A percentile compares a stretch with the other conserved stretches of the same genome.
These are phyloP conservation scores for Melanchra persicariae DNA, from an alignment of 2,888 invertebrate species.

Conservation along the genomic window DNA sequence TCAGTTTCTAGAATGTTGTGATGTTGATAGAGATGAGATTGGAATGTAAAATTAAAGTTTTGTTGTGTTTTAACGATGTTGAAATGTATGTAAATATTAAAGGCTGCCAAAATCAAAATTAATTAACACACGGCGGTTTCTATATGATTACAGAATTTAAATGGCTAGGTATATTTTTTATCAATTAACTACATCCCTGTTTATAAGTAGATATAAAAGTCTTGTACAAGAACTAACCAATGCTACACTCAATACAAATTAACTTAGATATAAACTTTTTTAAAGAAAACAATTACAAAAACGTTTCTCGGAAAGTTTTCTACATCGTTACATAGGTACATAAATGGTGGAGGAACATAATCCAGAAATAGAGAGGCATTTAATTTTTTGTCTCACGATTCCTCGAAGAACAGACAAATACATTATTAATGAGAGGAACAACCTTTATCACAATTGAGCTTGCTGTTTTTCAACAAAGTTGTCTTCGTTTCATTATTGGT, in stretches of 20 bases:
- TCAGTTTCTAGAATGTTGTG: conserved; percentile 9
- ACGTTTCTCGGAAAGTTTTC: conserved; percentile 4
- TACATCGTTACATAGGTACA: conserved; percentile 17
- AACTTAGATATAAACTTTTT: neutral
- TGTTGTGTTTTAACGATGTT: too few relatives aligned
- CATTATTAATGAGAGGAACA: conserved; percentile 61
- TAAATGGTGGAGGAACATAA: conserved; percentile 8
- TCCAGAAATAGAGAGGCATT: conserved; percentile 43
- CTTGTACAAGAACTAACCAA: neutral
- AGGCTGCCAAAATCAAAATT: neutral
- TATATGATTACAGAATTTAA: neutral
- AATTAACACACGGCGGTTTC: too few relatives aligned
- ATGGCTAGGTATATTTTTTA: neutral
- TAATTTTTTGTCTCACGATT: conserved; percentile 51
- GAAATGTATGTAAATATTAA: too few relatives aligned
- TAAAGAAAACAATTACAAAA: conserved; percentile 17
- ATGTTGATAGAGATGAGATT: conserved; percentile 7
- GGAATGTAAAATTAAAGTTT: neutral
- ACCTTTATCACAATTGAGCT: conserved; percentile 56
- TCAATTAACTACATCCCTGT: neutral
- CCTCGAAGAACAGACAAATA: conserved; percentile 50
- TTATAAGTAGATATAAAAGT: neutral
- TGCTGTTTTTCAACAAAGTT: conserved; percentile 56
- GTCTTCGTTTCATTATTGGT: conserved; percentile 59
- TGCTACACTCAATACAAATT: neutral